phyloP scores from a whole-genome alignment of 2,113 vertebrate genomes.

The Scomber colias region DNA sequence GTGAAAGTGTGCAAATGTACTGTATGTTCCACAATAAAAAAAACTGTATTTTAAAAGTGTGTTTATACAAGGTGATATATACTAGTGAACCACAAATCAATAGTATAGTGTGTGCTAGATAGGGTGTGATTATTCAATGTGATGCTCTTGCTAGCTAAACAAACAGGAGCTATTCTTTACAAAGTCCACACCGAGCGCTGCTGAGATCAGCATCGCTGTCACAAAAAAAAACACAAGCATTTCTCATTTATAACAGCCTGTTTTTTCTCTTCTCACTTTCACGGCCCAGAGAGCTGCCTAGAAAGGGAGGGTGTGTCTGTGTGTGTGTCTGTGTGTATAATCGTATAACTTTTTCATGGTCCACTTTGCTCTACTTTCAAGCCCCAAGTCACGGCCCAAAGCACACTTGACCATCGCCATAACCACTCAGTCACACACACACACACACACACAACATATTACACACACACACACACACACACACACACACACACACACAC shows the following conservation, averaged over 20 bases:
- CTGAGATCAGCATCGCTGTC: slow-evolving; percentile 71
- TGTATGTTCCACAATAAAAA: slow-evolving; percentile 1
- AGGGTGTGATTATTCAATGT: slow-evolving; percentile 64
- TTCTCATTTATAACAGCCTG: slow-evolving; percentile 75
- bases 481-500: slow-evolving; percentile 5
- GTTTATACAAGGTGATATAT: slow-evolving; percentile 40
- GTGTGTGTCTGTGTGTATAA: slow-evolving; percentile 36
- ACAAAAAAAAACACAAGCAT: slow-evolving; percentile 49
- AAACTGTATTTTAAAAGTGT: slow-evolving; percentile 33
- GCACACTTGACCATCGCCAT: slow-evolving; percentile 50
- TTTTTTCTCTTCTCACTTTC: slow-evolving; percentile 74
- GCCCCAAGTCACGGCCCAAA: slow-evolving; percentile 51
- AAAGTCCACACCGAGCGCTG: slow-evolving; percentile 55
- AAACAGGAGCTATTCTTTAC: slow-evolving; percentile 71
- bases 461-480: slow-evolving; percentile 14
- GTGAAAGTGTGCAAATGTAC: neutral
- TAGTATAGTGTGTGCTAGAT: slow-evolving; percentile 43
- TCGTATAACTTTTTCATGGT: slow-evolving; percentile 74
- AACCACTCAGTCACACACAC: slow-evolving; percentile 26
- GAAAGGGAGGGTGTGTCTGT: slow-evolving; percentile 38
- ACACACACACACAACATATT: slow-evolving; percentile 21
- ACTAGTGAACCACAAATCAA: slow-evolving; percentile 42
- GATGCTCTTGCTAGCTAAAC: slow-evolving; percentile 61
- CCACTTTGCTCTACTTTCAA: slow-evolving; percentile 71
- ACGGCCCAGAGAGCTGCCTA: slow-evolving; percentile 71